Conservation (phyloP, 2,113 vertebrate species). For the Recurvirostra avosetta region DNA sequence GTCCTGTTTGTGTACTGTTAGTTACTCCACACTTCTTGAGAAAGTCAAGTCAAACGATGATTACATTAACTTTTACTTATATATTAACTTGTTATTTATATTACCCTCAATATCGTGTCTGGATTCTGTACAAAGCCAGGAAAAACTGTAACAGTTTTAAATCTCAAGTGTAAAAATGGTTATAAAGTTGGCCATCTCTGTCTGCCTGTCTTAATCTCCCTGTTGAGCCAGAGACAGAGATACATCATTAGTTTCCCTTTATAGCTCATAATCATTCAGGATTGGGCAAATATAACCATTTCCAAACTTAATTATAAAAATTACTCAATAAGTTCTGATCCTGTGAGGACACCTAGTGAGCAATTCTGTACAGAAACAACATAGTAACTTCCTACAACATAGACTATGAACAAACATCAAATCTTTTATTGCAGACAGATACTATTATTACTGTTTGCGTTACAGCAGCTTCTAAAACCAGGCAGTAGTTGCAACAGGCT, state of each 20-base stretch:
- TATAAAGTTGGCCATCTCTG: not conserved
- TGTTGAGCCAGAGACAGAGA: not conserved
- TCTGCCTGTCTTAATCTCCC: not conserved
- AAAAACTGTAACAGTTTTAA: not conserved
- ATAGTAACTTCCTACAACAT: not conserved
- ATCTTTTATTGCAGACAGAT: not conserved
- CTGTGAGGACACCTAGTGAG: constrained; percentile 63
- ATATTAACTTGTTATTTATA: not conserved
- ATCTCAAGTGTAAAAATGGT: not conserved
- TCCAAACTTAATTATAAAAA: not conserved
- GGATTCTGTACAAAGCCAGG: not conserved
- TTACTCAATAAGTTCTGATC: not conserved
- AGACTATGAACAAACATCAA: not conserved
- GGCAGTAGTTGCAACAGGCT: not conserved
- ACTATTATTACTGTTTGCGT: not conserved
- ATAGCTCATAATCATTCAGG: not conserved
- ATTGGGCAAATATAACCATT: not conserved
- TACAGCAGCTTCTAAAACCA: not conserved
- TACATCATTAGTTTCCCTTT: not conserved
- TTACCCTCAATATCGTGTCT: not conserved
- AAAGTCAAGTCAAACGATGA: not conserved
- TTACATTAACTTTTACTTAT: not conserved
- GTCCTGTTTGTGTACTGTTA: not conserved
- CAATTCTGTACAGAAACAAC: not conserved
- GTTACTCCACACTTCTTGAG: not conserved